phyloP scores from a whole-genome alignment of 2,113 vertebrate genomes.

The Aegotheles bennettii region DNA sequence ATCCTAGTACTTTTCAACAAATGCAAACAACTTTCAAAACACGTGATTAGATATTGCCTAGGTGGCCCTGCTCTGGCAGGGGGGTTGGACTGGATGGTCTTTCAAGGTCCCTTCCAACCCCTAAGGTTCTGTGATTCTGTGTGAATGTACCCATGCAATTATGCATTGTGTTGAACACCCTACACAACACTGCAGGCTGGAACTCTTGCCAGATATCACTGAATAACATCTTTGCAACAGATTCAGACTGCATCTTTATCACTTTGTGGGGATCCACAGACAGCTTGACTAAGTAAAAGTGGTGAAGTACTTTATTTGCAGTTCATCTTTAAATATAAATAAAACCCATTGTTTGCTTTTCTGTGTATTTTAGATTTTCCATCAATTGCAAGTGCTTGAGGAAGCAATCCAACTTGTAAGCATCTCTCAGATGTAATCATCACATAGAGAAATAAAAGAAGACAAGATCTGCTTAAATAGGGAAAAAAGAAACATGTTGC shows the following conservation, averaged over 20 bases:
- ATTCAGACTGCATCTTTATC: background rate
- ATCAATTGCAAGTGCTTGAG: background rate
- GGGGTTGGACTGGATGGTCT: too few species aligned
- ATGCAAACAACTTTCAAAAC: background rate
- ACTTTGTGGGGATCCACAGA: background rate
- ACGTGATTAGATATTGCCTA: rapidly evolving
- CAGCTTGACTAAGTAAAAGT: background rate
- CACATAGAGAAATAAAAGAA: background rate
- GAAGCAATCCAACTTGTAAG: background rate
- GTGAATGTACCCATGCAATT: rapidly evolving
- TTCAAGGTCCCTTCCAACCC: too few species aligned
- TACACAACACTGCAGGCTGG: background rate
- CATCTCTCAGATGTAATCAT: background rate
- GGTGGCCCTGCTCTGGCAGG: too few species aligned
- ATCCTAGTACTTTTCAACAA: background rate
- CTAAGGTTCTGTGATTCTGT: too few species aligned
- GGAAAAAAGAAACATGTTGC: background rate
- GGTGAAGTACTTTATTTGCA: background rate
- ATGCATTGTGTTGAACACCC: background rate
- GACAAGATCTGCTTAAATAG: background rate
- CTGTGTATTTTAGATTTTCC: background rate
- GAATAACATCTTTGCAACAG: background rate
- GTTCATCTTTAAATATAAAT: background rate
- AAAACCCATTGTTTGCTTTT: background rate
- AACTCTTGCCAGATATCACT: background rate